A percentile compares a stretch with the other conserved stretches of the same genome.
phyloP scores from a whole-genome alignment of 1,140 invertebrate species.

The Drosophila melanica region DNA sequence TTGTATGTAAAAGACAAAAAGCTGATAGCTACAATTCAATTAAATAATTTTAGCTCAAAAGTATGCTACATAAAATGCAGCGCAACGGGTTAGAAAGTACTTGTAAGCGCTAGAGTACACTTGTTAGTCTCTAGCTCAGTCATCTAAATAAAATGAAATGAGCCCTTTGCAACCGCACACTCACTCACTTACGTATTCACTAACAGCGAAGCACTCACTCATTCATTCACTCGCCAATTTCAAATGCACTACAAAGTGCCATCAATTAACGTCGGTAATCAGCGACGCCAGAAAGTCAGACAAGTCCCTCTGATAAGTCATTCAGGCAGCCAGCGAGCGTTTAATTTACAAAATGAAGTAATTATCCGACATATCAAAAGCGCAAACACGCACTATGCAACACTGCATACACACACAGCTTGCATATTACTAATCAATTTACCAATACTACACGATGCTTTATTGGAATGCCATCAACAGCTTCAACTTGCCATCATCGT shows the following conservation, averaged over 20 bases:
- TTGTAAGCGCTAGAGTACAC: not conserved
- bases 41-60: not conserved
- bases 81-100: not conserved
- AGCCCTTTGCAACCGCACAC: constrained; percentile 11
- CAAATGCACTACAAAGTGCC: constrained; percentile 63
- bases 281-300: constrained; percentile 22
- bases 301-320: constrained; percentile 17
- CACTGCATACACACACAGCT: constrained; percentile 26
- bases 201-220: constrained; percentile 24
- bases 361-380: constrained; percentile 71
- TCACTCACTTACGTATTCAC: constrained; percentile 13
- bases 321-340: constrained; percentile 24
- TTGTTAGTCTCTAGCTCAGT: not conserved
- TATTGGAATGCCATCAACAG: constrained; percentile 27
- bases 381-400: constrained; percentile 51
- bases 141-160: not conserved
- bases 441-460: constrained; percentile 12
- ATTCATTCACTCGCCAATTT: constrained; percentile 40
- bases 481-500: constrained; percentile 18
- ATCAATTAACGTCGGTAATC: constrained; percentile 71
- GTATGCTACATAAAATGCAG: constrained; percentile 4
- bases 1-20: too few species aligned
- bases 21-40: too few species aligned
- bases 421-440: constrained; percentile 37
- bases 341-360: constrained; percentile 74